phyloP scores from a whole-genome alignment of 2,113 vertebrate genomes.

The Anhinga anhinga region DNA sequence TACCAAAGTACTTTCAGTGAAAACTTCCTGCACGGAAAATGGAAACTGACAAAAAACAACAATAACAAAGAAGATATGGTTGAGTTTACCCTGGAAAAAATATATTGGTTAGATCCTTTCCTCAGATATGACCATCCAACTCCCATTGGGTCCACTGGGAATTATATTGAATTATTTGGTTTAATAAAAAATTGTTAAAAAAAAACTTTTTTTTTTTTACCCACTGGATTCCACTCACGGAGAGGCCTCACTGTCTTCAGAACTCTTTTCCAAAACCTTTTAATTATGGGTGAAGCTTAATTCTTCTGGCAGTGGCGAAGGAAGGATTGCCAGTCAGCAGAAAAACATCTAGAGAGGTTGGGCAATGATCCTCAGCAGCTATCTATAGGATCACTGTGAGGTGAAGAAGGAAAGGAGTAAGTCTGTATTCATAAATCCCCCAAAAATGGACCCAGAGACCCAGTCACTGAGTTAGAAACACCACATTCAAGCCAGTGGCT shows the following conservation, averaged over 20 bases:
- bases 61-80: background rate
- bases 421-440: background rate
- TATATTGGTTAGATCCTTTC: background rate
- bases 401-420: background rate
- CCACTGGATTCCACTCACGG: background rate
- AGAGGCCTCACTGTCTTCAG: background rate
- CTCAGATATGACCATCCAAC: background rate
- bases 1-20: background rate
- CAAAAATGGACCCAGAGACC: background rate
- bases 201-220: background rate
- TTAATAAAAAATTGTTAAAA: background rate
- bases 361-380: background rate
- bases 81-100: background rate
- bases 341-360: background rate
- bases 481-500: background rate
- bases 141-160: background rate
- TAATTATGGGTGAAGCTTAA: background rate
- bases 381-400: background rate
- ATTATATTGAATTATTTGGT: background rate
- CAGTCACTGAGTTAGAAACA: background rate
- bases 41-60: background rate
- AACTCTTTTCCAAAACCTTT: background rate
- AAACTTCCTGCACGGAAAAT: slow-evolving; percentile 40
- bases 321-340: background rate
- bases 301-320: background rate